Base-by-base conservation (phyloP, 2,888 invertebrate genomes). In the Mesochorus sp. region DNA sequence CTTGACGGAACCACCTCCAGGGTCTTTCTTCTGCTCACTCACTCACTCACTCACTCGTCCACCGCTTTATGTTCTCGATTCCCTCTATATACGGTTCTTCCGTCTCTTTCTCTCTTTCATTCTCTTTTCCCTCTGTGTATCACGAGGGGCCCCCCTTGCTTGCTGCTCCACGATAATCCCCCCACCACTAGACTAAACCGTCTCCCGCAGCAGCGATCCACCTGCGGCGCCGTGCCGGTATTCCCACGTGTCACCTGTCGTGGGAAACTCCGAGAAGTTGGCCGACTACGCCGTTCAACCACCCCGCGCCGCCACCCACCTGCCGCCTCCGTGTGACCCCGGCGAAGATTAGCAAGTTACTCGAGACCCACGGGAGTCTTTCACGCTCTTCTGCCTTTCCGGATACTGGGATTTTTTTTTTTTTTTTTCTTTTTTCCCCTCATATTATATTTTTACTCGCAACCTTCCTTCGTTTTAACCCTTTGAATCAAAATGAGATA, bases 211-310 rank as follows among this genome's bases (percentile, higher is more conserved):
- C 75, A 57, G 83, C 80, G 82, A 85, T 89, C 85, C 88, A 89
- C 88, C 89, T 87, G 88, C 85, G 85, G 83, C 84, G 84, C 83
- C 85, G 84, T 83, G 82, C 85, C 85, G 84, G 85, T 87, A 87
- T 89, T 89, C 89, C 88, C 90, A 90, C 88, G 88, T 90, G 89
- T 89, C 90, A 90, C 89, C 89, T 89, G 90, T 89, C 89, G 90
- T 88, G 89, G 88, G 88, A 88, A 88, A 86, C 84, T 82, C 83
- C 80, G 66, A 76, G 77, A 77, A 79, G 75, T 57, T 76, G 73
- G 76, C 68, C 75, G 75, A 77, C 82, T 81, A 80, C 83, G 81
- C 81, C 82, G 80, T 82, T 80, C 79, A 83, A 84, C 82, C 83
- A 84, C 81, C 74, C 74, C 82, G 12, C 74, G 71, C 66, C 73